Evolutionary conservation across 2,113 vertebrate species (phyloP).

Genomic region (Pitta sordida): DNA sequence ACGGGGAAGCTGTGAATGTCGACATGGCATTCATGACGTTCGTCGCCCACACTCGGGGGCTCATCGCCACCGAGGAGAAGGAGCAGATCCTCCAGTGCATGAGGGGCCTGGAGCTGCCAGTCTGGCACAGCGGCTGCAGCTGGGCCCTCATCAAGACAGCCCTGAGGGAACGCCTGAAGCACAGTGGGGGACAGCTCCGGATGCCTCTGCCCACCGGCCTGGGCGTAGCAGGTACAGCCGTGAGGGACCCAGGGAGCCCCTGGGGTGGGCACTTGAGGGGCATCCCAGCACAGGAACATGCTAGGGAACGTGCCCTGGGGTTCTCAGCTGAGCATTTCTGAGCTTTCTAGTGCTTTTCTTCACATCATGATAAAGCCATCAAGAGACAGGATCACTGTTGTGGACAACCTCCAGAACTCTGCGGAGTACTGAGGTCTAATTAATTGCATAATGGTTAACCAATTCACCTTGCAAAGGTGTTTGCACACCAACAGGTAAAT

Average conservation of each 20-base stretch:
- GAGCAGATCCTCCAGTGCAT: slow-evolving; percentile 79
- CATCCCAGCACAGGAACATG: accelerated
- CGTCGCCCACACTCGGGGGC: slow-evolving; percentile 63
- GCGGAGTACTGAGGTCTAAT: not conserved
- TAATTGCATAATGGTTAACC: not conserved
- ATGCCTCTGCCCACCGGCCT: slow-evolving; percentile 80
- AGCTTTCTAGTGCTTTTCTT: not conserved
- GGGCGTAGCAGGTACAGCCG: slow-evolving; percentile 67
- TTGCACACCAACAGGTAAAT: not conserved
- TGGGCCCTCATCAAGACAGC: slow-evolving; percentile 75
- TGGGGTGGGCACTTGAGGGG: accelerated
- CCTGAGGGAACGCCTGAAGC: slow-evolving; percentile 76
- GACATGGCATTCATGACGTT: slow-evolving; percentile 85
- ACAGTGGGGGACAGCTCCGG: slow-evolving; percentile 73
- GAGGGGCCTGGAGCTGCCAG: slow-evolving; percentile 75
- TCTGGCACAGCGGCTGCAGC: slow-evolving; percentile 75
- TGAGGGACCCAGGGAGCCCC: accelerated
- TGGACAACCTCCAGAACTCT: not conserved
- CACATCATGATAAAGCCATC: accelerated
- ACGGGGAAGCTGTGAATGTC: slow-evolving; percentile 81
- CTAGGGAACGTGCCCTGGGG: not conserved
- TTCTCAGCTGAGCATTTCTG: accelerated
- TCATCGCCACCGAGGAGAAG: slow-evolving; percentile 66
- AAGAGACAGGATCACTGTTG: not conserved
- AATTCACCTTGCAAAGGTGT: not conserved